Conservation (phyloP, 2,888 invertebrate species). For the Acleris emargana region DNA sequence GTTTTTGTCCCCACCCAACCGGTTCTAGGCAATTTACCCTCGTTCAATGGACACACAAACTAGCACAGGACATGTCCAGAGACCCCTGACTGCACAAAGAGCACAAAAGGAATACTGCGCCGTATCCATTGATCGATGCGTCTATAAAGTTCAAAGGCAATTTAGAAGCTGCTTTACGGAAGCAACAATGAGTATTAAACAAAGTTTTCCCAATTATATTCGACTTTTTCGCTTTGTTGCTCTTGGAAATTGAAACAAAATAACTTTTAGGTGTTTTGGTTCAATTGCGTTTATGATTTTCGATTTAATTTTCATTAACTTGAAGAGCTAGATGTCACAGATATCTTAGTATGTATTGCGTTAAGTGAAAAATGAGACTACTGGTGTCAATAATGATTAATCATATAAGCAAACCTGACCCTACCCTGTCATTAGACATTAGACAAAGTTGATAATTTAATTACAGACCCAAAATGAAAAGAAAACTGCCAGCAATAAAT, state of each 20-base stretch:
- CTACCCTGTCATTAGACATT: no score
- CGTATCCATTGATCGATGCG: constrained; percentile 30
- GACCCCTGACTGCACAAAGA: constrained; percentile 30
- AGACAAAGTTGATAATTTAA: no score
- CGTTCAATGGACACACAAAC: constrained; percentile 21
- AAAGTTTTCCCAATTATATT: constrained; percentile 26
- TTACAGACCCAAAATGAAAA: no score
- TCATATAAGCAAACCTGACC: no score
- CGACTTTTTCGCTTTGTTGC: constrained; percentile 10
- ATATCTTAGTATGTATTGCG: no score
- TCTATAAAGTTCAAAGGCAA: constrained; percentile 34
- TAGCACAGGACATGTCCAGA: constrained; percentile 13
- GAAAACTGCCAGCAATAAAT: no score
- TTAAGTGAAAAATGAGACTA: no score
- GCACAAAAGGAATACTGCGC: constrained; percentile 15
- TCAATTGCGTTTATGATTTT: neutral
- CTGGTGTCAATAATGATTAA: no score
- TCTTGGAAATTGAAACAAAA: constrained; percentile 12
- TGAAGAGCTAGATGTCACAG: no score
- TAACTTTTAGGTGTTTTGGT: neutral
- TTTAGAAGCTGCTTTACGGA: constrained; percentile 26
- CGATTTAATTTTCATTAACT: neutral
- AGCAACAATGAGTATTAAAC: constrained; percentile 23
- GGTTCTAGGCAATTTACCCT: constrained; percentile 26
- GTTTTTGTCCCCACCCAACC: constrained; percentile 13